Conservation (phyloP, 2,888 invertebrate species). For the Arrhopalites spinosus region DNA sequence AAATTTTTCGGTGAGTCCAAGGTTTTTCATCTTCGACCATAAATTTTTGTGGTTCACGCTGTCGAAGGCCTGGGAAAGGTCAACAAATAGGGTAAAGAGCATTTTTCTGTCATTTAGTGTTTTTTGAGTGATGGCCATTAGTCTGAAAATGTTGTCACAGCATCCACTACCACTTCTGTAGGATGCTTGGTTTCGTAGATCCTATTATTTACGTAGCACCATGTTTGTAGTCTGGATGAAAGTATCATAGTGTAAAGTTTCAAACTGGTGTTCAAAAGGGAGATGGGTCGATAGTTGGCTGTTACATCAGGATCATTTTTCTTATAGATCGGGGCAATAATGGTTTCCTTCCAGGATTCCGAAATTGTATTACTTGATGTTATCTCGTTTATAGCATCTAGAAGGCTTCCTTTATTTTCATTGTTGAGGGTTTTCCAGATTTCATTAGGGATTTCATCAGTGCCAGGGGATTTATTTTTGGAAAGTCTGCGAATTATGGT, state of each 20-base stretch:
- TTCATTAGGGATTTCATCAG: background rate
- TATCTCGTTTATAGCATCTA: background rate
- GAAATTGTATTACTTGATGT: background rate
- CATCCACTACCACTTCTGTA: constrained; percentile 11
- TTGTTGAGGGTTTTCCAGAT: background rate
- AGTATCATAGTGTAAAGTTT: background rate
- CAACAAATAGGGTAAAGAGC: background rate
- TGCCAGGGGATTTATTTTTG: background rate
- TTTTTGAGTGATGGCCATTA: background rate
- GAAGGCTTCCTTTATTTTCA: background rate
- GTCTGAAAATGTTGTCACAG: constrained; percentile 18
- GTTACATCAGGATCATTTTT: background rate
- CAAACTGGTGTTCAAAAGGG: background rate
- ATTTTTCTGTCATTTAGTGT: background rate
- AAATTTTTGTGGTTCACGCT: background rate
- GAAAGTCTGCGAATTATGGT: background rate
- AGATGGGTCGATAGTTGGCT: background rate
- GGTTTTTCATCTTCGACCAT: background rate
- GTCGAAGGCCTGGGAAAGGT: background rate
- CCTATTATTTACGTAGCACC: background rate
- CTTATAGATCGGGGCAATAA: background rate
- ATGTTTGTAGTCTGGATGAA: background rate
- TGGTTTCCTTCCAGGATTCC: background rate
- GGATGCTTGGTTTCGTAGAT: constrained; percentile 9
- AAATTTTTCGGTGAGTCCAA: background rate